phyloP scores from a whole-genome alignment of 2,888 invertebrate genomes.

The Alviniconcha strummeri region DNA sequence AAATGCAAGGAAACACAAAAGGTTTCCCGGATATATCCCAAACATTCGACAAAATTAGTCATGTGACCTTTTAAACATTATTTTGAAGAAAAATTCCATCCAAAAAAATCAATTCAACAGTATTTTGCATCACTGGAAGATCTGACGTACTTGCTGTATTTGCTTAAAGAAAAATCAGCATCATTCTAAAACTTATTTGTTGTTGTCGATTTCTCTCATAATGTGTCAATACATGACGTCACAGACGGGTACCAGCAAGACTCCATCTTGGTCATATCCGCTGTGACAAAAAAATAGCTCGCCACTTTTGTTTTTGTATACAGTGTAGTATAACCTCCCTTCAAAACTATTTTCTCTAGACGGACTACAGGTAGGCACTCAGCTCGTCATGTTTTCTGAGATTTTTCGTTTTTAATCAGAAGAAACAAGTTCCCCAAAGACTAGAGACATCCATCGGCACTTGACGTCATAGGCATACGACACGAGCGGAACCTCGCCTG shows the following conservation, averaged over 20 bases:
- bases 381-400: not conserved
- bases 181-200: conserved; percentile 23
- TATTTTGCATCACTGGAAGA: conserved; percentile 44
- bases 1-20: conserved; percentile 27
- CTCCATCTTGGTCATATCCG: conserved; percentile 3
- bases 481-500: too few species aligned
- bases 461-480: too few species aligned
- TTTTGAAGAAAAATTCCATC: conserved; percentile 34
- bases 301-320: conserved; percentile 24
- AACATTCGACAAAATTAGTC: conserved; percentile 33
- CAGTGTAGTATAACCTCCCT: conserved; percentile 27
- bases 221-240: conserved; percentile 36
- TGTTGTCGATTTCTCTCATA: conserved; percentile 33
- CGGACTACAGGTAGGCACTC: conserved; percentile 28
- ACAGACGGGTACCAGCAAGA: conserved; percentile 32
- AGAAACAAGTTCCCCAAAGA: too few species aligned
- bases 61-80: conserved; percentile 38
- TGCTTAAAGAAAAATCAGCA: conserved; percentile 8
- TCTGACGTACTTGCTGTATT: conserved; percentile 39
- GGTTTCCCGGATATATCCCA: conserved; percentile 33
- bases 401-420: not conserved
- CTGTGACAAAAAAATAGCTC: conserved; percentile 30
- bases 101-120: conserved; percentile 36
- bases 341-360: conserved; percentile 22
- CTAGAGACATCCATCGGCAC: too few species aligned